Conservation (phyloP, 2,888 invertebrate genomes). For the Cosmorhoe ocellata region DNA sequence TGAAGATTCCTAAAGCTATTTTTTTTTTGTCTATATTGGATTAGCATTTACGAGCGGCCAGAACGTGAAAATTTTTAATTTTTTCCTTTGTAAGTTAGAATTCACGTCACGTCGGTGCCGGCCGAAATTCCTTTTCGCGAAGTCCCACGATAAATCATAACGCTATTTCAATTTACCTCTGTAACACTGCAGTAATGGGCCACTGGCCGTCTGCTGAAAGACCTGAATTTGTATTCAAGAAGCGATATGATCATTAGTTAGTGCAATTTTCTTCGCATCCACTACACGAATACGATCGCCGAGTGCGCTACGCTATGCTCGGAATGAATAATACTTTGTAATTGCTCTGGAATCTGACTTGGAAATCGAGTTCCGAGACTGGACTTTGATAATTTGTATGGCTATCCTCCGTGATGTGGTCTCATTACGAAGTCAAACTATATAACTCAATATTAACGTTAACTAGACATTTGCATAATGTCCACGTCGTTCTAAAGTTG, state of each 20-base stretch:
- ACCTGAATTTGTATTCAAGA: conserved; percentile 77
- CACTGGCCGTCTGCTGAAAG: conserved; percentile 69
- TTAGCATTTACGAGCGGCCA: conserved; percentile 34
- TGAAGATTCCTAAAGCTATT: too few species aligned
- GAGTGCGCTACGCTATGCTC: conserved; percentile 48
- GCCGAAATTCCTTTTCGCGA: conserved; percentile 69
- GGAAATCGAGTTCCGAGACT: conserved; percentile 52
- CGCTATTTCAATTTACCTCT: conserved; percentile 76
- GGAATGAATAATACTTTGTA: conserved; percentile 70
- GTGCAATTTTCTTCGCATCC: conserved; percentile 77
- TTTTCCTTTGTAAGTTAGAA: conserved; percentile 45
- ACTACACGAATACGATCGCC: conserved; percentile 64
- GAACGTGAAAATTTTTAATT: conserved; percentile 26
- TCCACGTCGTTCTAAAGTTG: conserved; percentile 39
- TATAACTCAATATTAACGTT: conserved; percentile 46
- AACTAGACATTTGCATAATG: conserved; percentile 48
- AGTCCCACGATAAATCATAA: conserved; percentile 76
- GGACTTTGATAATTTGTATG: conserved; percentile 56
- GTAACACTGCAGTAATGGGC: conserved; percentile 69
- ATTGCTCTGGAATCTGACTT: conserved; percentile 64
- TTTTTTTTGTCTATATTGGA: too few species aligned
- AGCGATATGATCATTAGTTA: conserved; percentile 78
- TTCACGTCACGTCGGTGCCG: conserved; percentile 67
- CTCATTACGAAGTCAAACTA: conserved; percentile 49
- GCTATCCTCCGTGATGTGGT: conserved; percentile 49